Conservation (phyloP, 2,113 vertebrate genomes). For the Geococcyx californianus region DNA sequence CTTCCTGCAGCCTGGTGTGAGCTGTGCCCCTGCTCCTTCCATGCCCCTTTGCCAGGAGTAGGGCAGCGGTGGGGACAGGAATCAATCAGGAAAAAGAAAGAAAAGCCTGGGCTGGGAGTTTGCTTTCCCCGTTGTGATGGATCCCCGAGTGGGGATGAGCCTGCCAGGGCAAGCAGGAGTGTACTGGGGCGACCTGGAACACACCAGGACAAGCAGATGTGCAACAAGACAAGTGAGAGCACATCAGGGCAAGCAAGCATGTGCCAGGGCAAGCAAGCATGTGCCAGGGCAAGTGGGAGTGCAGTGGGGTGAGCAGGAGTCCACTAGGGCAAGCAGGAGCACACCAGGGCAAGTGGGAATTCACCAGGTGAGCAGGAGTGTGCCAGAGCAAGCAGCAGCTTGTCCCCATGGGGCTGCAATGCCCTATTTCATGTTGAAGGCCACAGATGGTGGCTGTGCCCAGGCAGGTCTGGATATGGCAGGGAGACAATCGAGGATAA, state of each 20-base stretch:
- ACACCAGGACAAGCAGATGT: too few species aligned
- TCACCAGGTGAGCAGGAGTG: too few species aligned
- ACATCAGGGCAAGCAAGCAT: too few species aligned
- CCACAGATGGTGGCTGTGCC: neutral
- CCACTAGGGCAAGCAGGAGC: too few species aligned
- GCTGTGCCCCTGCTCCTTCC: too few species aligned
- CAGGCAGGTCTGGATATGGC: neutral
- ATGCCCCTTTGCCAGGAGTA: fast-evolving
- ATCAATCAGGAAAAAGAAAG: fast-evolving
- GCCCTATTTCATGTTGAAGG: fast-evolving
- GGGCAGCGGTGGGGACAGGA: fast-evolving
- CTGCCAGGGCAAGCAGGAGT: neutral
- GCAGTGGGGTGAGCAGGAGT: too few species aligned
- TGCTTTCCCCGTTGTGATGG: too few species aligned
- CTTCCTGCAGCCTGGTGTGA: neutral
- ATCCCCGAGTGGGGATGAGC: neutral
- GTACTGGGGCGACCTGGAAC: neutral
- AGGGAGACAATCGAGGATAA: neutral
- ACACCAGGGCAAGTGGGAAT: too few species aligned
- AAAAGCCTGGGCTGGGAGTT: neutral
- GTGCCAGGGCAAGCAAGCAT: too few species aligned
- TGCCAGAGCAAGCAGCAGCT: neutral
- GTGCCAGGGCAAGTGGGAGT: too few species aligned
- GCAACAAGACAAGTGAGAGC: too few species aligned
- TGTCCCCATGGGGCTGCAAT: fast-evolving